Evolutionary conservation across 2,113 vertebrate species (phyloP).

Genomic region (Ptilorrhoa leucosticta): DNA sequence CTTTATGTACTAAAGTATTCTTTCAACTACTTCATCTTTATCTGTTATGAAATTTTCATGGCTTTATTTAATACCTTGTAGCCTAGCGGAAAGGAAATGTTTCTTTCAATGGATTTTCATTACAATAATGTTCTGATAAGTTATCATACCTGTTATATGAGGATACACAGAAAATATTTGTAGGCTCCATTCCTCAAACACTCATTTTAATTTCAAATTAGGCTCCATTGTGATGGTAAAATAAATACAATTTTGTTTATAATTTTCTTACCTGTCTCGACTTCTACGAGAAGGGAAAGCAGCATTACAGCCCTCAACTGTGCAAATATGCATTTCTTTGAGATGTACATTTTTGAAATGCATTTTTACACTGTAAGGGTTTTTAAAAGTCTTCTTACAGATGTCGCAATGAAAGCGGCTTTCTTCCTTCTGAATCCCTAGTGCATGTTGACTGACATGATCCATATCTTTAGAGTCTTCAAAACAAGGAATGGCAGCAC

Average conservation of each 20-base stretch:
- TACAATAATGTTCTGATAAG: slow-evolving; percentile 37
- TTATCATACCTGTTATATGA: slow-evolving; percentile 9
- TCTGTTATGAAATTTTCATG: slow-evolving; percentile 26
- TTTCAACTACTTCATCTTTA: slow-evolving; percentile 22
- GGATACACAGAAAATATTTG: slow-evolving; percentile 46
- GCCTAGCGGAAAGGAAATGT: slow-evolving; percentile 35
- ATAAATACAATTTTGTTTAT: slow-evolving; percentile 36
- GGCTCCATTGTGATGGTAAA: slow-evolving; percentile 49
- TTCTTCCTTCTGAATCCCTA: slow-evolving; percentile 73
- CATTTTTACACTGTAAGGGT: slow-evolving; percentile 89
- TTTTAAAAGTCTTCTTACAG: slow-evolving; percentile 95
- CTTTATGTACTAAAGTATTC: slow-evolving; percentile 16
- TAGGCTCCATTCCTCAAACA: slow-evolving; percentile 34
- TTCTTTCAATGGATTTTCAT: slow-evolving; percentile 53
- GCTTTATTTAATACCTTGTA: slow-evolving; percentile 17
- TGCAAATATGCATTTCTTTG: slow-evolving; percentile 90
- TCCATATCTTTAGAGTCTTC: slow-evolving; percentile 71
- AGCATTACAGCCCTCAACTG: slow-evolving; percentile 88
- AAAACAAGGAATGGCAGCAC: slow-evolving; percentile 64
- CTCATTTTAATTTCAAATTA: slow-evolving; percentile 59
- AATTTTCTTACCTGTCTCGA: slow-evolving; percentile 90
- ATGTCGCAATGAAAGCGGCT: slow-evolving; percentile 86
- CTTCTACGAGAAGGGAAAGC: slow-evolving; percentile 91
- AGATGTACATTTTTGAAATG: slow-evolving; percentile 92
- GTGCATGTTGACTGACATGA: slow-evolving; percentile 57